These are phyloP conservation scores for Lordiphosa clarofinis DNA, from an alignment of 1,140 invertebrate species.

Conservation along the genomic window DNA sequence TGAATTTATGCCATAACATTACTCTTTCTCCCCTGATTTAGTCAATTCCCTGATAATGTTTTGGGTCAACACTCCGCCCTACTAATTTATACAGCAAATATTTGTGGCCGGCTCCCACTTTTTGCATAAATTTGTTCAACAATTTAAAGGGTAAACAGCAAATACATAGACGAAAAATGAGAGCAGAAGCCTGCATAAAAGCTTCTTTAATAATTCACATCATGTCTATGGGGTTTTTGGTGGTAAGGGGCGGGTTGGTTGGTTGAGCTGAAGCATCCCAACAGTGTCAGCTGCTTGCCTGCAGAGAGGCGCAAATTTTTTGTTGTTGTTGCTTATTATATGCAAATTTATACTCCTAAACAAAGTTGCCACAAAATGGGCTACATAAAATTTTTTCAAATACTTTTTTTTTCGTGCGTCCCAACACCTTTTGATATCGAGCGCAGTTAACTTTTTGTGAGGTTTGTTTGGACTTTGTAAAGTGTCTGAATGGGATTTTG, in stretches of 20 bases:
- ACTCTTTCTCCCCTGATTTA: slow-evolving; percentile 37
- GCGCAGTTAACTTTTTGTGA: slow-evolving; percentile 25
- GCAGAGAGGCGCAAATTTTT: slow-evolving; percentile 41
- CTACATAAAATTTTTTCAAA: slow-evolving; percentile 62
- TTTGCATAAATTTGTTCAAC: slow-evolving; percentile 56
- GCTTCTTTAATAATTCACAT: slow-evolving; percentile 64
- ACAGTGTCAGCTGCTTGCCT: slow-evolving; percentile 42
- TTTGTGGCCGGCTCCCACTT: slow-evolving; percentile 41
- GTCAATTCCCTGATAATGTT: slow-evolving; percentile 40
- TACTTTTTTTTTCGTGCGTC: background rate
- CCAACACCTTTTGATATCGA: background rate
- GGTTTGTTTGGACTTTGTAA: slow-evolving; percentile 9
- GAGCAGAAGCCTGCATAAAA: slow-evolving; percentile 42
- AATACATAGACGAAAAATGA: slow-evolving; percentile 1
- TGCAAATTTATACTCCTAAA: slow-evolving; percentile 56
- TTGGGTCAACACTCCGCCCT: slow-evolving; percentile 21
- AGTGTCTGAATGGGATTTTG: too few relatives aligned
- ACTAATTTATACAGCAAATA: slow-evolving; percentile 64
- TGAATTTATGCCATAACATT: slow-evolving; percentile 28
- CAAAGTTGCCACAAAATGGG: slow-evolving; percentile 52
- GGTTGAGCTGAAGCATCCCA: slow-evolving; percentile 20
- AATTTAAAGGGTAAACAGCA: slow-evolving; percentile 43
- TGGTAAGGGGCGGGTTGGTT: background rate
- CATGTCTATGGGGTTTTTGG: slow-evolving; percentile 31
- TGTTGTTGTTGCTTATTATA: slow-evolving; percentile 38